A percentile compares a stretch with the other conserved stretches of the same genome.
Evolutionary conservation across 2,113 vertebrate species (phyloP).

Genomic region (Ptilorrhoa leucosticta): DNA sequence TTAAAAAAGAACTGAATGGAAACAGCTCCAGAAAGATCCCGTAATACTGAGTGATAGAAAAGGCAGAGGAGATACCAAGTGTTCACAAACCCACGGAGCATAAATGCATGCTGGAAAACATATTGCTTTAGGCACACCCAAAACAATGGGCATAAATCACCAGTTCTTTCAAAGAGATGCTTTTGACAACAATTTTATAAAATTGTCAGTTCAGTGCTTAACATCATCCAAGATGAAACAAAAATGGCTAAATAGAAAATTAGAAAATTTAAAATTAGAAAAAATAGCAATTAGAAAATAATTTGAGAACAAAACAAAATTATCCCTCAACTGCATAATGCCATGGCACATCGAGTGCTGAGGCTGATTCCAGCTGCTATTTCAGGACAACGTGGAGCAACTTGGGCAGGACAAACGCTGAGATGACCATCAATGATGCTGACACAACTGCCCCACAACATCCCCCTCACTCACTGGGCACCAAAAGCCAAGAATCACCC

Average conservation of each 20-base stretch:
- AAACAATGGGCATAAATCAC: background rate
- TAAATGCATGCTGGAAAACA: background rate
- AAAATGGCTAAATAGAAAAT: no score
- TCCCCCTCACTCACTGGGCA: background rate
- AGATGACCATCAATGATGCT: accelerated
- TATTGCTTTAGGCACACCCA: background rate
- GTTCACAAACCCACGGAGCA: background rate
- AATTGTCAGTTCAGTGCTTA: background rate
- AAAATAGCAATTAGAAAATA: background rate
- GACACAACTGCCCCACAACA: background rate
- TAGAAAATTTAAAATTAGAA: no score
- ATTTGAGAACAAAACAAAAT: background rate
- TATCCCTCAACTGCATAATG: accelerated
- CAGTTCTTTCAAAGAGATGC: background rate
- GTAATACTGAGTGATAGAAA: background rate
- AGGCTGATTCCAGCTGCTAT: background rate
- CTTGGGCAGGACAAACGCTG: background rate
- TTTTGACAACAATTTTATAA: background rate
- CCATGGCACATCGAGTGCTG: accelerated
- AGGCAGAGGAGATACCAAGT: background rate
- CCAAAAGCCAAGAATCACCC: background rate
- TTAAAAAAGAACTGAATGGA: background rate
- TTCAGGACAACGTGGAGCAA: background rate
- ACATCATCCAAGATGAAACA: background rate
- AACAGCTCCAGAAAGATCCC: background rate